Percentiles rank a stretch among this genome's conserved stretches.
phyloP scores from a whole-genome alignment of 2,888 invertebrate species.

The Megaustenia siamemsis region DNA sequence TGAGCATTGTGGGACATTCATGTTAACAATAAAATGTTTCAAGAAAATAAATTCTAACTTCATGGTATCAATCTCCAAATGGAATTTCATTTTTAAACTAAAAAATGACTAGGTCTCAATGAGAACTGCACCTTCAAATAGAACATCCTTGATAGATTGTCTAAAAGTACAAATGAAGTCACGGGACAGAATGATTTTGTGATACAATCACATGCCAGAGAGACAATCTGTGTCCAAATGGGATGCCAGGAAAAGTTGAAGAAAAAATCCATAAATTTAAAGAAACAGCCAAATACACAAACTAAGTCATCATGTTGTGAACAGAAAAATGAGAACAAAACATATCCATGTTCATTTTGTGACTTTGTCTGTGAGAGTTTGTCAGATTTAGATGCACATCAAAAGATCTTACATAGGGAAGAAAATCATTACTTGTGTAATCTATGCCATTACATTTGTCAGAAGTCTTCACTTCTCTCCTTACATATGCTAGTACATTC shows the following conservation, averaged over 20 bases:
- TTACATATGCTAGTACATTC: not conserved
- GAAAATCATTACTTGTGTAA: not conserved
- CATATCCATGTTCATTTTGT: conserved; percentile 30
- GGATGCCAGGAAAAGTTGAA: not conserved
- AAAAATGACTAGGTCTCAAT: too few species aligned
- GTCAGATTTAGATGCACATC: not conserved
- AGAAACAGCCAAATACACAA: not conserved
- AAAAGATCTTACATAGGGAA: conserved; percentile 1
- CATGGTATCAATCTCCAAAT: too few species aligned
- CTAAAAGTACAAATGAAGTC: too few species aligned
- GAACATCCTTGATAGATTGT: too few species aligned
- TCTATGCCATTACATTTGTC: conserved; percentile 3
- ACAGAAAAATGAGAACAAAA: not conserved
- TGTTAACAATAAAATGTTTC: too few species aligned
- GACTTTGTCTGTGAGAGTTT: conserved; percentile 1
- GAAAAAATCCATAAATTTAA: not conserved
- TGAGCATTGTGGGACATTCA: too few species aligned
- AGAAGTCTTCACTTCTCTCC: not conserved
- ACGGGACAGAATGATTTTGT: too few species aligned
- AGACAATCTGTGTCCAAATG: not conserved
- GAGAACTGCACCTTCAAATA: too few species aligned
- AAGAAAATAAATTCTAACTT: too few species aligned
- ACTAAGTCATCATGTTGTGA: not conserved
- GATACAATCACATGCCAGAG: not conserved
- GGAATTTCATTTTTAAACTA: too few species aligned